Evolutionary conservation across 2,113 vertebrate genomes (phyloP), one percentile per base, ranked within the genome.

Genomic region (Nematolebias whitei): DNA sequence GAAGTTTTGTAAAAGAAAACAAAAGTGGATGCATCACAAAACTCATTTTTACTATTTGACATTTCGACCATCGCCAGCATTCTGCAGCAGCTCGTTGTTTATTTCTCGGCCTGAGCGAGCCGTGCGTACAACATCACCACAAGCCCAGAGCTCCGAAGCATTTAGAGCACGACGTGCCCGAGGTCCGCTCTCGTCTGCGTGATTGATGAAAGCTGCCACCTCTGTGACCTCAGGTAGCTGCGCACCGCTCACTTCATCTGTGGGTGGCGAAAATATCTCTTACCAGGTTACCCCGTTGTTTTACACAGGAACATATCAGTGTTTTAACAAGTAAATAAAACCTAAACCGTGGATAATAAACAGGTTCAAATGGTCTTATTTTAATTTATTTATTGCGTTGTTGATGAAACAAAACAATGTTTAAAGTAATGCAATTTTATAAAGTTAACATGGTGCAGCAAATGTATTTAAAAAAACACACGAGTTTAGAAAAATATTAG

Each of bases 151-250:
- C 82, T 62, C 44, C 4, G 5, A n/a, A 83, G 71, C 68, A 7
- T 83, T 78, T 56, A 63, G 56, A 40, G 45, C 76, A 48, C 2
- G 62, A 63, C 73, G 71, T 3, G 68, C 50, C 16, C 0, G 60
- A 74, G 74, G 71, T 61, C 71, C 35, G 54, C 50, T 60, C 60
- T 63, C 68, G 79, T 86, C 47, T 0, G 39, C 6, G 3, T 74
- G 88, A 85, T 60, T 66, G 83, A 87, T 85, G 73, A 50, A 66
- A 54, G 48, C 70, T 58, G 53, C 60, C 68, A 53, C 35, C 29
- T 71, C 49, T 43, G 12, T 49, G 43, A 18, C 58, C 59, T 70
- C 14, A 75, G 66, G 75, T 56, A 54, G 53, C 49, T 8, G 18
- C 57, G 40, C 23, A 1, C 16, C 26, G 67, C 55, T 67, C 73